phyloP scores from a whole-genome alignment of 2,888 invertebrate species.

The Macropis europaea region DNA sequence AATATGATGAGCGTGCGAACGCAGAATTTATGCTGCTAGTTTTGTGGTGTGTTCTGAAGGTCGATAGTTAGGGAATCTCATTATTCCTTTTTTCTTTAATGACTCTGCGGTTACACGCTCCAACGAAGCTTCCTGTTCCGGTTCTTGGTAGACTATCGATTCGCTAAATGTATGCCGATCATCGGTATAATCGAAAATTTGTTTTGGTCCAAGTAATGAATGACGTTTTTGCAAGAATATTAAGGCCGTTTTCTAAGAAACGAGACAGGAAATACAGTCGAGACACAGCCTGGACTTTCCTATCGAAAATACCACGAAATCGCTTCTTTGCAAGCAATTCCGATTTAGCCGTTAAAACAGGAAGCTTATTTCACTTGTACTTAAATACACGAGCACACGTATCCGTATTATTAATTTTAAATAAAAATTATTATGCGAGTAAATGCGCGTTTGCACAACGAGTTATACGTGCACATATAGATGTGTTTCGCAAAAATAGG shows the following conservation, averaged over 20 bases:
- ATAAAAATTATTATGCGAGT: too few relatives aligned
- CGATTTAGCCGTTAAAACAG: too few relatives aligned
- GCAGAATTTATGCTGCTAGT: neutral
- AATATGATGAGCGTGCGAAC: neutral
- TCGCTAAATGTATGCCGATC: neutral
- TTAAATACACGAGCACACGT: too few relatives aligned
- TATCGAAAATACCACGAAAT: neutral
- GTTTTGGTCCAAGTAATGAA: neutral
- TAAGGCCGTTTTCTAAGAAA: neutral
- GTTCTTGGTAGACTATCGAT: constrained; percentile 15
- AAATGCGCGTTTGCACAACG: too few relatives aligned
- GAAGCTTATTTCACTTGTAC: too few relatives aligned
- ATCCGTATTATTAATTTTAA: too few relatives aligned
- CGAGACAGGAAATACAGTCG: neutral
- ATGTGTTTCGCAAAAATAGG: too few relatives aligned
- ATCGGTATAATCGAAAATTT: neutral
- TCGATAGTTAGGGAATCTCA: constrained; percentile 24
- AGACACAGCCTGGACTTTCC: neutral
- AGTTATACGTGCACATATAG: too few relatives aligned
- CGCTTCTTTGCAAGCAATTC: neutral
- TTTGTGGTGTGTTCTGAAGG: constrained; percentile 16
- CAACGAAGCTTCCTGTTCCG: constrained; percentile 36
- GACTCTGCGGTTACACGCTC: constrained; percentile 28
- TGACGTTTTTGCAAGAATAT: neutral
- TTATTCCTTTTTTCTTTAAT: constrained; percentile 19